Evolutionary conservation across 2,113 vertebrate genomes (phyloP).

Genomic region (Alethe castanea): DNA sequence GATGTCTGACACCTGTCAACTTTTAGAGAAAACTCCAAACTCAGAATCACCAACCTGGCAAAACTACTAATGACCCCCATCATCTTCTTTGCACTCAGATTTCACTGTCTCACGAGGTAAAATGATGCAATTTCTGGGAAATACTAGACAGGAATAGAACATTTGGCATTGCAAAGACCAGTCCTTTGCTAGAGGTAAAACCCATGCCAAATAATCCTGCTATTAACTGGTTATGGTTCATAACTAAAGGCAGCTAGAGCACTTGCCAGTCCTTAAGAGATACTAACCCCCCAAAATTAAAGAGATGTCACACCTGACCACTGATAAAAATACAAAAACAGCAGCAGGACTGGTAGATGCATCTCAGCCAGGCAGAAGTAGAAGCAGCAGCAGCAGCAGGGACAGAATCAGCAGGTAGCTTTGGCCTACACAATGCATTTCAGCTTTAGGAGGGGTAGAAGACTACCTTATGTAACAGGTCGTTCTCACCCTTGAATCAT

Average conservation of each 20-base stretch:
- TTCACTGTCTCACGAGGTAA: neutral
- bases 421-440: fast-evolving
- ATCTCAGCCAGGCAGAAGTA: neutral
- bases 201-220: neutral
- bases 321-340: neutral
- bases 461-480: fast-evolving
- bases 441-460: neutral
- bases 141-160: neutral
- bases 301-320: neutral
- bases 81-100: neutral
- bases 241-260: neutral
- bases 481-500: neutral
- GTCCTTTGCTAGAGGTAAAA: neutral
- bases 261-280: neutral
- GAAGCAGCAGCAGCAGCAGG: neutral
- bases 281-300: neutral
- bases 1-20: neutral
- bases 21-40: neutral
- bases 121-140: neutral
- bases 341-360: neutral
- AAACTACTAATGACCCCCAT: neutral
- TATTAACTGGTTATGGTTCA: neutral
- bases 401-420: neutral
- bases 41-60: neutral
- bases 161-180: neutral